These are phyloP conservation scores for Trichomalopsis sarcophagae DNA, from an alignment of 1,140 invertebrate genomes.

Conservation along the genomic window DNA sequence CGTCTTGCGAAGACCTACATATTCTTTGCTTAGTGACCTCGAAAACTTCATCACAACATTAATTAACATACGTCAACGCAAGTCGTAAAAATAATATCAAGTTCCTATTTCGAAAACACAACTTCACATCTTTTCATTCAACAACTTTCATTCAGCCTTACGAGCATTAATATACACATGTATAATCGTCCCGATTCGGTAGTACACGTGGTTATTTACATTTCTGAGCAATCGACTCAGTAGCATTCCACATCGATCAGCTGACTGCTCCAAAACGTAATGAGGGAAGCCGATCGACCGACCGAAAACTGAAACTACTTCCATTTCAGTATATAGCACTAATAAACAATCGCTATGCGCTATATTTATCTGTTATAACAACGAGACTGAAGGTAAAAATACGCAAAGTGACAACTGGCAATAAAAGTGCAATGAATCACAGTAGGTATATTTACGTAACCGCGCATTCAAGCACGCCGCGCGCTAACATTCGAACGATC, in stretches of 20 bases:
- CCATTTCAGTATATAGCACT: background rate
- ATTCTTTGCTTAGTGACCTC: background rate
- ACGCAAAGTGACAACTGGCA: background rate
- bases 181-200: background rate
- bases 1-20: no score
- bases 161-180: background rate
- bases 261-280: background rate
- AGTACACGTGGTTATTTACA: constrained; percentile 2
- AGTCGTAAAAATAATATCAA: background rate
- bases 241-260: constrained; percentile 1
- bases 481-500: background rate
- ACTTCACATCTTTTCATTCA: background rate
- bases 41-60: background rate
- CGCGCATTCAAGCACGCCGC: background rate
- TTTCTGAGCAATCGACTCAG: background rate
- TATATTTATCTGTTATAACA: background rate
- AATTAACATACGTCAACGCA: background rate
- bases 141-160: background rate
- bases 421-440: background rate
- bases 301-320: background rate
- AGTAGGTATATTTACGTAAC: constrained; percentile 22
- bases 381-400: background rate
- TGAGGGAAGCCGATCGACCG: background rate
- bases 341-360: background rate
- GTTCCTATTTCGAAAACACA: no score